phyloP scores from a whole-genome alignment of 2,888 invertebrate genomes.

The Caradrina kadenii region DNA sequence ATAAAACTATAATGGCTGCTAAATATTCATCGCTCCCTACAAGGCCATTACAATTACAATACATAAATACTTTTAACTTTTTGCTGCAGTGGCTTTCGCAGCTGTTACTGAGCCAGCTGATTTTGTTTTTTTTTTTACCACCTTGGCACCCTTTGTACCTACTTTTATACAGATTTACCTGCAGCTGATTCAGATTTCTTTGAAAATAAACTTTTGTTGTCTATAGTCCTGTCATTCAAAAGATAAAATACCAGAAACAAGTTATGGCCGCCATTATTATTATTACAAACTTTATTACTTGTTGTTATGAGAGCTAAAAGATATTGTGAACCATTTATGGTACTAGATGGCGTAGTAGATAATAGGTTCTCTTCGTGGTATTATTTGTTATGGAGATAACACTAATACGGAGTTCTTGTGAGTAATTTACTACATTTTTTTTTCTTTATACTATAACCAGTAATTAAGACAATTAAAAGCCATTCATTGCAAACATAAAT shows the following conservation, averaged over 20 bases:
- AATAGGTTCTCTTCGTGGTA: conserved; percentile 11
- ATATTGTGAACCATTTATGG: conserved; percentile 19
- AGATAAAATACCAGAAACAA: conserved; percentile 7
- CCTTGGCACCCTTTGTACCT: conserved; percentile 3
- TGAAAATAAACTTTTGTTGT: conserved; percentile 15
- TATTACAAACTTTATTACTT: conserved; percentile 17
- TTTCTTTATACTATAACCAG: background rate
- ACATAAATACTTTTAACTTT: conserved; percentile 1
- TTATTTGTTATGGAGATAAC: background rate
- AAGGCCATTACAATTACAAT: conserved; percentile 18
- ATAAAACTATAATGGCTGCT: conserved; percentile 20
- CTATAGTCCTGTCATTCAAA: conserved; percentile 9
- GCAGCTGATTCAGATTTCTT: conserved; percentile 25
- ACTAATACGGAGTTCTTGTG: background rate
- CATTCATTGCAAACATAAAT: background rate
- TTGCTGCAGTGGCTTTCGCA: conserved; percentile 25
- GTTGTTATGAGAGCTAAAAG: conserved; percentile 10
- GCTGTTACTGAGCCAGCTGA: conserved; percentile 26
- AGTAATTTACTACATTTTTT: too few relatives aligned
- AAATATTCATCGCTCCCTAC: conserved; percentile 9
- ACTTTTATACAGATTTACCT: conserved; percentile 16
- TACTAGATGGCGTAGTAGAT: conserved; percentile 13
- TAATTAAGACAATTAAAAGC: background rate
- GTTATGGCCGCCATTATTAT: conserved; percentile 11
- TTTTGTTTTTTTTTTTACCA: conserved; percentile 19